Conservation (phyloP, 2,888 invertebrate species). For the Molorchus minor region DNA sequence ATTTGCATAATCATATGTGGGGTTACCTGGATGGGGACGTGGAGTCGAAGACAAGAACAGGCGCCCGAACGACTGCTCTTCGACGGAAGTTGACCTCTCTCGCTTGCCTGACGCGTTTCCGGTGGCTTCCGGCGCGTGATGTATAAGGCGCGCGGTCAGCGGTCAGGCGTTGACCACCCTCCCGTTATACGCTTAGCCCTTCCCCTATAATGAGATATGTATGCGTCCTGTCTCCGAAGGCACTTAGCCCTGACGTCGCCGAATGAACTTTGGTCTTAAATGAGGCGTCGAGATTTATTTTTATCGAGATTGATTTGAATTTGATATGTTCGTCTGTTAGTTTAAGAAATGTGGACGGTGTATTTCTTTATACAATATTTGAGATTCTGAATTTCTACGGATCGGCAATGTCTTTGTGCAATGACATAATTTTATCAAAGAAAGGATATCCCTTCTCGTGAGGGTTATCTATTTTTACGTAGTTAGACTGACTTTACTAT, state of each 20-base stretch:
- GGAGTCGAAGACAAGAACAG: conserved; percentile 57
- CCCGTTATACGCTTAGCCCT: conserved; percentile 46
- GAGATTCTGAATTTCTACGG: no score
- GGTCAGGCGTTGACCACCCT: conserved; percentile 48
- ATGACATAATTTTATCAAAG: no score
- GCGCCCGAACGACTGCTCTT: conserved; percentile 65
- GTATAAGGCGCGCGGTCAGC: conserved; percentile 50
- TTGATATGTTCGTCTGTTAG: no score
- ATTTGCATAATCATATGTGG: conserved; percentile 57
- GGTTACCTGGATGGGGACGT: conserved; percentile 26
- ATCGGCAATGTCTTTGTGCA: no score
- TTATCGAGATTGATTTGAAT: no score
- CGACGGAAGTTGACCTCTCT: conserved; percentile 43
- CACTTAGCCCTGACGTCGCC: conserved; percentile 49
- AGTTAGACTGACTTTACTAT: no score
- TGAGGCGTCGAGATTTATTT: no score
- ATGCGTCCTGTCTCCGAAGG: conserved; percentile 39
- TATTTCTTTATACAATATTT: no score
- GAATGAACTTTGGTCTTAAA: no score
- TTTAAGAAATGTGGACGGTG: no score
- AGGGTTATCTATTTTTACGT: no score
- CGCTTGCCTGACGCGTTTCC: conserved; percentile 49
- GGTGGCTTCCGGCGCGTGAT: conserved; percentile 47
- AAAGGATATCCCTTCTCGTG: no score
- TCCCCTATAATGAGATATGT: conserved; percentile 26